Evolutionary conservation across 1,140 invertebrate species (phyloP), one percentile per base, ranked within the genome.

Genomic region (Neuroterus valhalla): DNA sequence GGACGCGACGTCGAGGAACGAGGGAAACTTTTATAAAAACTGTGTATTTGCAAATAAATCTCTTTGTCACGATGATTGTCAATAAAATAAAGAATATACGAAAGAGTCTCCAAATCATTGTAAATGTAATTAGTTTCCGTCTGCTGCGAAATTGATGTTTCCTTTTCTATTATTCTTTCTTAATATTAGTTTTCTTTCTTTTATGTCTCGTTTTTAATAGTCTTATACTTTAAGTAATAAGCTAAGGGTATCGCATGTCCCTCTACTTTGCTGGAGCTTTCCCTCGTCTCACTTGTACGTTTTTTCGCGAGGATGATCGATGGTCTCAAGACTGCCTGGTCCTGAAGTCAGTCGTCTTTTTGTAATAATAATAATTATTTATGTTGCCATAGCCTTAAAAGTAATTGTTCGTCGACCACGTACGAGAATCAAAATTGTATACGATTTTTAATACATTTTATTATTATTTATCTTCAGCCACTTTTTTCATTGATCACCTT

Each of bases 391-490:
- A 86, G 82, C 78, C 78, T 82, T 81, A 77, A 83, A 76, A 81
- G 77, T 83, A 83, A 84, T 76, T 81, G 72, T 81, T 81, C 71
- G 74, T 82, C 83, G 79, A 80, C 78, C 78, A 74, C 26, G 78
- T 77, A 82, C 82, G 82, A 87, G 80, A 88, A 88, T 89, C 82
- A 87, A 88, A 88, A 88, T 87, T 89, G 87, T 89, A 88, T 89
- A 89, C 87, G 87, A 89, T 86, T 89, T 88, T 89, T 89, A 89
- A 89, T 89, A 89, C 84, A 89, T 81, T 89, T 88, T 88, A 88
- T 87, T 88, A 88, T 88, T 89, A 89, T 88, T 88, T 87, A 88
- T 83, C 77, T 82, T 77, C 21, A 42, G 26, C 78, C 43, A 74
- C 84, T 79, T 68, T 78, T 67, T 68, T 80, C 72, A 12, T 38